Conservation (phyloP, 2,113 vertebrate genomes). For the Marmota flaviventris region DNA sequence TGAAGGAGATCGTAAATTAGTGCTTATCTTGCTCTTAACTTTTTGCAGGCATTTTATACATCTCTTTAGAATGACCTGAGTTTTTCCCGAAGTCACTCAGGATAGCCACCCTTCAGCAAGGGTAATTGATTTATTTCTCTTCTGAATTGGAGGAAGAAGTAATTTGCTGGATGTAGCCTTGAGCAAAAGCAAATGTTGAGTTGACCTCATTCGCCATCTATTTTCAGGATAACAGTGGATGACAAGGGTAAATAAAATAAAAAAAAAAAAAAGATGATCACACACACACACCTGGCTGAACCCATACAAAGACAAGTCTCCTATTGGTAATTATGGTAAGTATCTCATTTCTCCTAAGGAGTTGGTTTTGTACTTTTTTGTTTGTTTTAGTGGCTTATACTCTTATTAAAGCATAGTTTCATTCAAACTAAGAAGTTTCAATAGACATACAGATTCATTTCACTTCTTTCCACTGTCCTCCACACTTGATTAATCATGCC, state of each 20-base stretch:
- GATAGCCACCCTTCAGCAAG: constrained; percentile 30
- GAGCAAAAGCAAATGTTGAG: constrained; percentile 47
- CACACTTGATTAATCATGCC: neutral
- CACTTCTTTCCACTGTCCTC: neutral
- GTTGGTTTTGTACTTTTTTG: too few species aligned
- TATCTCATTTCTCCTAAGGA: neutral
- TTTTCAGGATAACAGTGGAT: constrained; percentile 1
- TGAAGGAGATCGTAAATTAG: constrained; percentile 19
- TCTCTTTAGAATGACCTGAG: constrained; percentile 9
- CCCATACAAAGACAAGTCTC: neutral
- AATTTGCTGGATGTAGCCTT: constrained; percentile 58
- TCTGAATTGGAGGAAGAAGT: constrained; percentile 1
- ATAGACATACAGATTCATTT: neutral
- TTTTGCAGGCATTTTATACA: constrained; percentile 6
- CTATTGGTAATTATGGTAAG: neutral
- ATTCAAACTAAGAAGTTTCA: neutral
- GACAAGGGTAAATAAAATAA: constrained; percentile 9
- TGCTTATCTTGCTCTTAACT: constrained; percentile 40
- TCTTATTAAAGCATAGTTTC: too few species aligned
- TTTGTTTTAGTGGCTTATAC: too few species aligned
- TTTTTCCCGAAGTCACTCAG: constrained; percentile 42
- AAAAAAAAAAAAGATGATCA: neutral
- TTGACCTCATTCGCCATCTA: constrained; percentile 62
- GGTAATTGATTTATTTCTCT: constrained; percentile 68
- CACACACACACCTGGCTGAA: neutral